Conservation (phyloP, 2,888 invertebrate genomes). For the Drosophila flavopinicola region DNA sequence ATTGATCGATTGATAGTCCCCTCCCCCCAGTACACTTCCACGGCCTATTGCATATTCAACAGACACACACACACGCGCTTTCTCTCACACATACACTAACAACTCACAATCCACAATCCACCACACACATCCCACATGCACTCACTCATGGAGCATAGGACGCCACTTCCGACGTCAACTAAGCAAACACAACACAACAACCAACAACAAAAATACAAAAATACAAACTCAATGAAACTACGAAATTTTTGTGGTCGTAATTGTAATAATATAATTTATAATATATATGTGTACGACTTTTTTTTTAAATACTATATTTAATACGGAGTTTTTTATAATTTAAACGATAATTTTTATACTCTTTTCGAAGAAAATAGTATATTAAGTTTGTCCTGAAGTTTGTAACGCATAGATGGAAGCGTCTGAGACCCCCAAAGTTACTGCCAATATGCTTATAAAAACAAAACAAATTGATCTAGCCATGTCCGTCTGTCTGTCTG, state of each 20-base stretch:
- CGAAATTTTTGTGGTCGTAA: slow-evolving; percentile 75
- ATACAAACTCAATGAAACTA: slow-evolving; percentile 66
- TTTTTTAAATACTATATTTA: slow-evolving; percentile 68
- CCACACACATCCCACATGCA: slow-evolving; percentile 24
- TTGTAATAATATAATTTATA: slow-evolving; percentile 79
- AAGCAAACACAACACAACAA: slow-evolving; percentile 37
- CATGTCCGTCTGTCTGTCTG: too few relatives aligned
- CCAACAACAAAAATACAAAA: slow-evolving; percentile 42
- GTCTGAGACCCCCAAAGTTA: too few relatives aligned
- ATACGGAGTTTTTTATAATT: slow-evolving; percentile 76
- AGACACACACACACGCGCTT: slow-evolving; percentile 30
- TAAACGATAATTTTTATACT: slow-evolving; percentile 72
- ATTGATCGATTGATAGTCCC: slow-evolving; percentile 13
- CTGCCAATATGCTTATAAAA: too few relatives aligned
- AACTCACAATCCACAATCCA: slow-evolving; percentile 16
- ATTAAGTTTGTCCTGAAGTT: too few relatives aligned
- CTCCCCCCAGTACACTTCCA: neutral
- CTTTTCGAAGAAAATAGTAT: too few relatives aligned
- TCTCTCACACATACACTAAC: slow-evolving; percentile 15
- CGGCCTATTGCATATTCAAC: slow-evolving; percentile 16
- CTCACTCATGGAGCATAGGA: slow-evolving; percentile 25
- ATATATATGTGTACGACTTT: slow-evolving; percentile 73
- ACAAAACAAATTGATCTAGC: too few relatives aligned
- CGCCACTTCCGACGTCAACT: slow-evolving; percentile 22
- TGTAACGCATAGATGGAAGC: too few relatives aligned